These are phyloP conservation scores for Mixornis gularis DNA, from an alignment of 2,113 vertebrate genomes.

Conservation along the genomic window DNA sequence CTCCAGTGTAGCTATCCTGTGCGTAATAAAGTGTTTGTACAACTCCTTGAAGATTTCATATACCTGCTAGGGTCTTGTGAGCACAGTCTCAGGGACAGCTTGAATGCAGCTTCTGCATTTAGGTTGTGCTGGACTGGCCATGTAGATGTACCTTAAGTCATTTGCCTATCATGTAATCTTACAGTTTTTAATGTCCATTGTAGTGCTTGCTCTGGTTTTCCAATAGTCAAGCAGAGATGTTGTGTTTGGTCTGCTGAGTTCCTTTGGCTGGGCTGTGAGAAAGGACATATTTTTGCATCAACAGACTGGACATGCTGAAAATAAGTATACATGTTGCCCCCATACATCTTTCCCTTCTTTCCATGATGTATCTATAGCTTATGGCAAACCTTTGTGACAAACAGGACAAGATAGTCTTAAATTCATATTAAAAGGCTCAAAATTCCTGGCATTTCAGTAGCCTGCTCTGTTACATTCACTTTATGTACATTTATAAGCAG, in stretches of 20 bases:
- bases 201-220: background rate
- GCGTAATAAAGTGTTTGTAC: background rate
- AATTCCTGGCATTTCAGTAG: constrained; percentile 52
- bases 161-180: background rate
- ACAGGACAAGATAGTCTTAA: constrained; percentile 24
- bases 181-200: background rate
- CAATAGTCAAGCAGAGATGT: background rate
- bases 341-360: background rate
- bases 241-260: background rate
- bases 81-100: fast-evolving
- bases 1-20: background rate
- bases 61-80: background rate
- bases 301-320: background rate
- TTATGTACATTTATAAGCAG: constrained; percentile 50
- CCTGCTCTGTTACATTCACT: constrained; percentile 15
- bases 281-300: background rate
- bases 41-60: background rate
- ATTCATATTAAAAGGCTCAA: constrained; percentile 23
- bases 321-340: background rate
- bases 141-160: background rate
- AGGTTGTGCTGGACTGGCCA: background rate
- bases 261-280: background rate
- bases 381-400: background rate
- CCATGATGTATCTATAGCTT: background rate
- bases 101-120: background rate